Evolutionary conservation across 2,888 invertebrate genomes (phyloP).

Genomic region (Sphaerophoria rueppellii): DNA sequence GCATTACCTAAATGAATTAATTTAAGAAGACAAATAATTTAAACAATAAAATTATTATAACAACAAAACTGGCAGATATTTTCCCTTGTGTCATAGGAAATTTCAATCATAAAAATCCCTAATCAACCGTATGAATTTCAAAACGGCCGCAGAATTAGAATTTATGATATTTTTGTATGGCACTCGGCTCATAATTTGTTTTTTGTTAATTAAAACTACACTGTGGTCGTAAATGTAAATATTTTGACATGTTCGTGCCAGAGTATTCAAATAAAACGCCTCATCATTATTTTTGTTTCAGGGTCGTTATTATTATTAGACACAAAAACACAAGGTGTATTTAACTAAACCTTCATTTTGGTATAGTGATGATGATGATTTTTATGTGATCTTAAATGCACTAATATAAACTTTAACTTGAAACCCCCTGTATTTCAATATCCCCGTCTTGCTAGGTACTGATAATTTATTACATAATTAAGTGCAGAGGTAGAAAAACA

Average conservation of each 20-base stretch:
- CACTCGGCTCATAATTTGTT: neutral
- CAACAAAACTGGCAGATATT: too few species aligned
- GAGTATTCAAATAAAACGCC: neutral
- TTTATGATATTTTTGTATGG: neutral
- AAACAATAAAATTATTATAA: too few species aligned
- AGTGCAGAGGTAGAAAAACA: neutral
- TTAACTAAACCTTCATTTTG: neutral
- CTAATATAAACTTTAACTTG: too few species aligned
- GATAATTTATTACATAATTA: slow-evolving; percentile 15
- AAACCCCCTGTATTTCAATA: too few species aligned
- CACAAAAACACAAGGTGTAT: neutral
- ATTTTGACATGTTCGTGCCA: neutral
- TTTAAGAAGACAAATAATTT: too few species aligned
- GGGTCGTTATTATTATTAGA: neutral
- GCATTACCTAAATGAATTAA: too few species aligned
- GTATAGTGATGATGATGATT: too few species aligned
- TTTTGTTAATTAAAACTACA: neutral
- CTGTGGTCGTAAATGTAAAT: neutral
- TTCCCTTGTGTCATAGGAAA: neutral
- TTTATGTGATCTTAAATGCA: too few species aligned
- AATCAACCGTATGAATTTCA: neutral
- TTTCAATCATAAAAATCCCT: neutral
- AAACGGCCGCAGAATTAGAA: neutral
- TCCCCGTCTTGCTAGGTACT: neutral
- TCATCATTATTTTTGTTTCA: neutral